Conservation (phyloP, 30 jellyfish, hydroid and myxozoan species). For the Chrysaora quinquecirrha region DNA sequence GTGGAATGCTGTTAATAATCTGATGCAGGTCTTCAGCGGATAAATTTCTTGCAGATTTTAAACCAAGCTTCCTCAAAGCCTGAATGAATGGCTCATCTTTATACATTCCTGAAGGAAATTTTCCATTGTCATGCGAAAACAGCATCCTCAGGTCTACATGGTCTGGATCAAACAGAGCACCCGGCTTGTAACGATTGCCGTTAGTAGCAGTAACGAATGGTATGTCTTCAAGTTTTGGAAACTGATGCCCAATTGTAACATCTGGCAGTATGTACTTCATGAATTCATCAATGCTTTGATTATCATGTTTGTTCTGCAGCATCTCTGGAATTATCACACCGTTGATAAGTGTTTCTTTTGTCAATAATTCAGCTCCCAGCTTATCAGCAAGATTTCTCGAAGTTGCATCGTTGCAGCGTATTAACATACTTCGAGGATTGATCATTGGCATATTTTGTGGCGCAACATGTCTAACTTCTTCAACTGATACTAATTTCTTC, state of each 20-base stretch:
- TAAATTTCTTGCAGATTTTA: conserved; percentile 26
- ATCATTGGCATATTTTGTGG: conserved; percentile 33
- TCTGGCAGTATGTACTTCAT: conserved; percentile 14
- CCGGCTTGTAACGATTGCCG: conserved; percentile 17
- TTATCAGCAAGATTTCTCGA: neutral
- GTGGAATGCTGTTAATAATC: neutral
- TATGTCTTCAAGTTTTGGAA: neutral
- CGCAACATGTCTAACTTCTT: conserved; percentile 1
- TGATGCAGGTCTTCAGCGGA: conserved; percentile 34
- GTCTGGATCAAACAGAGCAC: conserved; percentile 39
- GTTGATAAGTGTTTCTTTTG: conserved; percentile 1
- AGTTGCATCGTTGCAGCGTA: neutral
- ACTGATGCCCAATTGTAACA: neutral
- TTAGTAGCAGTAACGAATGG: conserved; percentile 27
- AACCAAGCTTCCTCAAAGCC: conserved; percentile 37
- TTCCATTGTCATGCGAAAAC: conserved; percentile 25
- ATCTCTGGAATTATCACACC: conserved; percentile 17
- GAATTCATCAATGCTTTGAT: neutral
- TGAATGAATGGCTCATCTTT: neutral
- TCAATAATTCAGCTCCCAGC: conserved; percentile 30
- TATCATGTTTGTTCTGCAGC: neutral
- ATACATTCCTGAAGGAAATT: conserved; percentile 55
- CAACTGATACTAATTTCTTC: neutral
- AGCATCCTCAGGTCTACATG: neutral
- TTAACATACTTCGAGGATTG: conserved; percentile 1